Conservation (phyloP, 2,113 vertebrate genomes). For the Urocynchramus pylzowi region DNA sequence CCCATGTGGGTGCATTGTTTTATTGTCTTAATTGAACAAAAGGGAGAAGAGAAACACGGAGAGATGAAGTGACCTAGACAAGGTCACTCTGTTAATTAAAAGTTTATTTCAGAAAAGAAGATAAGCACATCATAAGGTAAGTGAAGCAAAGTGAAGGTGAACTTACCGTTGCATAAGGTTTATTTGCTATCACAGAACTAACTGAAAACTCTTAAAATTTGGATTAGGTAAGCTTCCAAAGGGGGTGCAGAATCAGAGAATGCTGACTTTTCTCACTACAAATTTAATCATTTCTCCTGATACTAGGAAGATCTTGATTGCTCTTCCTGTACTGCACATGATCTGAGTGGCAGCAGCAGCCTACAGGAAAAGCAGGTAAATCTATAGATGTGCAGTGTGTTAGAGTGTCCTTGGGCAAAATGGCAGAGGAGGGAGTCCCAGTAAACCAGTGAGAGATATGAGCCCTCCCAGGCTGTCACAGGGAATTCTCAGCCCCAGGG, state of each 20-base stretch:
- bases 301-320: neutral
- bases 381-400: neutral
- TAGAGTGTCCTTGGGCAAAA: neutral
- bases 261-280: neutral
- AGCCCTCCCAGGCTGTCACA: neutral
- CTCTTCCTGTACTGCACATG: rapidly evolving
- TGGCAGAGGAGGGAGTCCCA: neutral
- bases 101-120: neutral
- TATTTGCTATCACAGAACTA: neutral
- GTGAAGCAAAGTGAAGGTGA: neutral
- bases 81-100: neutral
- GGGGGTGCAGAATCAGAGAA: neutral
- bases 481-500: neutral
- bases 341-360: neutral
- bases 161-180: neutral
- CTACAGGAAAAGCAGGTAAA: neutral
- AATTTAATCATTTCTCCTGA: neutral
- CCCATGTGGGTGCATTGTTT: neutral
- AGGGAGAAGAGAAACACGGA: neutral
- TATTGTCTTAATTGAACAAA: slow-evolving; percentile 23
- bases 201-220: neutral
- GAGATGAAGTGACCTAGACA: neutral
- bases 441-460: neutral
- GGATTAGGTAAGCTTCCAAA: neutral
- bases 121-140: neutral